A percentile compares a stretch with the other conserved stretches of the same genome.
phyloP scores from a whole-genome alignment of 2,888 invertebrate genomes.

The Acanthosoma haemorrhoidale region DNA sequence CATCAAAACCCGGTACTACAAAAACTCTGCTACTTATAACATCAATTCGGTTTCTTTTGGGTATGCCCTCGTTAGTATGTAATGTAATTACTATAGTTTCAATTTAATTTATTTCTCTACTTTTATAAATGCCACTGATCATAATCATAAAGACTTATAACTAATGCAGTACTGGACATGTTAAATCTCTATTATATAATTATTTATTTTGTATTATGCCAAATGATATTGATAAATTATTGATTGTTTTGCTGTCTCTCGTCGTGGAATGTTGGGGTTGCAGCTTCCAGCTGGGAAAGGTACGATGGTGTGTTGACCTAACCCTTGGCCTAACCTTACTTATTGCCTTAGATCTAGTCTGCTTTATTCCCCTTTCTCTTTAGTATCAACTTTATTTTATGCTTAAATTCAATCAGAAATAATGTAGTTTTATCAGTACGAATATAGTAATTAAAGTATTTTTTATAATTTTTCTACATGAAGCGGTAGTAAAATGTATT shows the following conservation, averaged over 20 bases:
- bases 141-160: too few species aligned
- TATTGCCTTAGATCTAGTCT: slow-evolving; percentile 47
- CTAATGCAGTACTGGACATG: background rate
- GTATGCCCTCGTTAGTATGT: too few species aligned
- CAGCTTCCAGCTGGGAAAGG: slow-evolving; percentile 71
- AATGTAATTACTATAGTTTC: too few species aligned
- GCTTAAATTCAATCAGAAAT: background rate
- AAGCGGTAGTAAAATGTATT: background rate
- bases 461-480: slow-evolving; percentile 49
- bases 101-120: too few species aligned
- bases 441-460: slow-evolving; percentile 26
- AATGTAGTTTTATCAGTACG: background rate
- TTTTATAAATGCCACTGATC: too few species aligned
- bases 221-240: background rate
- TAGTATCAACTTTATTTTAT: background rate
- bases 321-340: slow-evolving; percentile 61
- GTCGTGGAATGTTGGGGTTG: slow-evolving; percentile 34
- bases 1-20: too few species aligned
- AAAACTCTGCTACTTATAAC: too few species aligned
- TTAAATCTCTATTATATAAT: background rate
- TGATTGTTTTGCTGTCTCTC: background rate
- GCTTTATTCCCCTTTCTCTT: slow-evolving; percentile 41
- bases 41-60: too few species aligned
- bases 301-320: slow-evolving; percentile 66
- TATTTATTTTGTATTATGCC: background rate